These are phyloP conservation scores for Bubo scandiacus DNA, from an alignment of 2,113 vertebrate genomes.

Conservation along the genomic window DNA sequence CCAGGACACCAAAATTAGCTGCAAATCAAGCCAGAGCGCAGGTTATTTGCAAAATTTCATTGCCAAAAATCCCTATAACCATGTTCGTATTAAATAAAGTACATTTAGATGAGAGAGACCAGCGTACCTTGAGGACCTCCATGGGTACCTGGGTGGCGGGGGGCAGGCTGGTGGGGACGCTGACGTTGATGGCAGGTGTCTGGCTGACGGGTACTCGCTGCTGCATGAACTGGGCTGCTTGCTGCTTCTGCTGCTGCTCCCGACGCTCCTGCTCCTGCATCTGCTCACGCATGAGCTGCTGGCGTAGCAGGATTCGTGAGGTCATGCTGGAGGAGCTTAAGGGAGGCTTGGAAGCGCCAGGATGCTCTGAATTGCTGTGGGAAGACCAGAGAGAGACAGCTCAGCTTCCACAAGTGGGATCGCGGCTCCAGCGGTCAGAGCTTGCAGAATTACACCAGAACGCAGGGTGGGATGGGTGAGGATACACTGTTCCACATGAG, in stretches of 20 bases:
- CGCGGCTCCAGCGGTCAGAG: not conserved
- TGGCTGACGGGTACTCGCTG: conserved; percentile 82
- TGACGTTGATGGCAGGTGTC: conserved; percentile 88
- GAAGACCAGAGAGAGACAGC: conserved; percentile 64
- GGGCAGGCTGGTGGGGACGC: conserved; percentile 74
- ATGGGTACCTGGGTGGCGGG: conserved; percentile 90
- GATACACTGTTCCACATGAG: not conserved
- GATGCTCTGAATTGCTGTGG: conserved; percentile 85
- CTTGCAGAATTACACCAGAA: not conserved
- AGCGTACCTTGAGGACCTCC: conserved; percentile 89
- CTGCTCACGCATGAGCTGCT: conserved; percentile 86
- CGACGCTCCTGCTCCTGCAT: conserved; percentile 86
- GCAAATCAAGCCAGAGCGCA: not conserved
- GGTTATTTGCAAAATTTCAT: not conserved
- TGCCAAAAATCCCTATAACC: not conserved
- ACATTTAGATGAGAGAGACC: not conserved
- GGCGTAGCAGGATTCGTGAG: conserved; percentile 87
- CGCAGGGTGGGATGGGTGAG: not conserved
- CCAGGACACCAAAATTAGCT: not conserved
- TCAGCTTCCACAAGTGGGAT: conserved; percentile 55
- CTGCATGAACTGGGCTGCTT: conserved; percentile 81
- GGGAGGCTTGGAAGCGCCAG: conserved; percentile 82
- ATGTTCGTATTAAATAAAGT: not conserved
- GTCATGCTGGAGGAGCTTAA: conserved; percentile 87
- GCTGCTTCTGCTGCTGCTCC: conserved; percentile 85